A percentile compares a stretch with the other conserved stretches of the same genome.
Conservation (phyloP, 2,113 vertebrate genomes). For the Clupea harengus region DNA sequence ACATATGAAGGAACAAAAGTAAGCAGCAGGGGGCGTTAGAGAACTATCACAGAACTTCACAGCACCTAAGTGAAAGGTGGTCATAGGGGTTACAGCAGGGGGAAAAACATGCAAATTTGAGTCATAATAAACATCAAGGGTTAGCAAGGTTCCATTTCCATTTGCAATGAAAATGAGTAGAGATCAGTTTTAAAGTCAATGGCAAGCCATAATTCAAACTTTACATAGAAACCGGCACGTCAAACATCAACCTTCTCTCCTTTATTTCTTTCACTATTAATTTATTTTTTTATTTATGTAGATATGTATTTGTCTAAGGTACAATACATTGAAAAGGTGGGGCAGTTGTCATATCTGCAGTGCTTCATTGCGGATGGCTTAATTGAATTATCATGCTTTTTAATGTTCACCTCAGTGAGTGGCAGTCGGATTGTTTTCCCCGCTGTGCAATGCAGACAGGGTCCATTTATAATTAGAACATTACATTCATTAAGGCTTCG, state of each 20-base stretch:
- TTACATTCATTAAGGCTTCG: background rate
- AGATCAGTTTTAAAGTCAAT: too few species aligned
- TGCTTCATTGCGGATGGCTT: constrained; percentile 26
- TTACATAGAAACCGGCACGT: background rate
- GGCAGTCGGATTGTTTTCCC: background rate
- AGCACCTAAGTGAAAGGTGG: background rate
- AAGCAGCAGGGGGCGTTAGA: constrained; percentile 4
- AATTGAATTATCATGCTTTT: constrained; percentile 36
- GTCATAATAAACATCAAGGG: too few species aligned
- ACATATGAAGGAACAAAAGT: background rate
- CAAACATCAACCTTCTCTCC: background rate
- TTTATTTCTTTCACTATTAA: background rate
- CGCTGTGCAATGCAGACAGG: background rate
- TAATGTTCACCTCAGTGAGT: constrained; percentile 26
- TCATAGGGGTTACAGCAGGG: background rate
- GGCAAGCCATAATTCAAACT: background rate
- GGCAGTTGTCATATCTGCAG: too few species aligned
- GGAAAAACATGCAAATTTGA: background rate
- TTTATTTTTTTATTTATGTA: background rate
- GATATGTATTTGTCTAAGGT: background rate
- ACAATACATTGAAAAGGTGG: background rate
- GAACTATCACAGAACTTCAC: background rate
- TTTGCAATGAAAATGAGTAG: too few species aligned
- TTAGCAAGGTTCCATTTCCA: too few species aligned
- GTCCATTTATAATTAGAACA: constrained; percentile 28